Conservation (phyloP, 2,888 invertebrate genomes). For the Maniola hyperantus region DNA sequence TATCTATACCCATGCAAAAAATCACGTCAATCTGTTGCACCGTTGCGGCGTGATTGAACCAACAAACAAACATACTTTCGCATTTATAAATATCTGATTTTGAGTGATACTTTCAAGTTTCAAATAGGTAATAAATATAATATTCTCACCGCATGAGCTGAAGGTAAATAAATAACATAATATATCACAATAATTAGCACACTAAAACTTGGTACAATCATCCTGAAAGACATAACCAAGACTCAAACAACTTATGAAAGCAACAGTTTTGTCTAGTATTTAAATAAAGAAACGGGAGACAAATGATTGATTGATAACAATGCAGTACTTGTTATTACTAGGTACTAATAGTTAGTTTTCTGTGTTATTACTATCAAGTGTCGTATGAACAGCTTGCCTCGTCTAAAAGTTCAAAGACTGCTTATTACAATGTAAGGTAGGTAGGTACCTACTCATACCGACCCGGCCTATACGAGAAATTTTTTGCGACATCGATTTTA, state of each 20-base stretch:
- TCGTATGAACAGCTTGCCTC: neutral
- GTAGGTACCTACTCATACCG: too few relatives aligned
- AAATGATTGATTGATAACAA: constrained; percentile 55
- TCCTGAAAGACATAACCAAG: neutral
- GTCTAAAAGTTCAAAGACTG: neutral
- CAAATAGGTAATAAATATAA: neutral
- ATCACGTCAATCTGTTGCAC: too few relatives aligned
- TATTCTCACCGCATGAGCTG: constrained; percentile 29
- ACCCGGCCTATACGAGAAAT: too few relatives aligned
- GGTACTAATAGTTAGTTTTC: too few relatives aligned
- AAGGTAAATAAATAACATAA: constrained; percentile 5
- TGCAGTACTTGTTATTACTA: constrained; percentile 43
- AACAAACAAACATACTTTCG: too few relatives aligned
- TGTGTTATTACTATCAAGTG: too few relatives aligned
- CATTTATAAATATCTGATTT: too few relatives aligned
- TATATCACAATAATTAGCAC: constrained; percentile 18
- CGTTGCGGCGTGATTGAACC: too few relatives aligned
- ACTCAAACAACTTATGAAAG: neutral
- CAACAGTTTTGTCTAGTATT: constrained; percentile 15
- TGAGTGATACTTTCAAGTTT: neutral
- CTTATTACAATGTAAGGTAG: neutral
- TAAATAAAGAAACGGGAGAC: constrained; percentile 22
- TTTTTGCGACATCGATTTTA: too few relatives aligned
- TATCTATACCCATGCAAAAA: too few relatives aligned
- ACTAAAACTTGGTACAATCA: constrained; percentile 8